A percentile compares a stretch with the other conserved stretches of the same genome.
Evolutionary conservation across 2,888 invertebrate species (phyloP).

Genomic region (Beris morrisii): DNA sequence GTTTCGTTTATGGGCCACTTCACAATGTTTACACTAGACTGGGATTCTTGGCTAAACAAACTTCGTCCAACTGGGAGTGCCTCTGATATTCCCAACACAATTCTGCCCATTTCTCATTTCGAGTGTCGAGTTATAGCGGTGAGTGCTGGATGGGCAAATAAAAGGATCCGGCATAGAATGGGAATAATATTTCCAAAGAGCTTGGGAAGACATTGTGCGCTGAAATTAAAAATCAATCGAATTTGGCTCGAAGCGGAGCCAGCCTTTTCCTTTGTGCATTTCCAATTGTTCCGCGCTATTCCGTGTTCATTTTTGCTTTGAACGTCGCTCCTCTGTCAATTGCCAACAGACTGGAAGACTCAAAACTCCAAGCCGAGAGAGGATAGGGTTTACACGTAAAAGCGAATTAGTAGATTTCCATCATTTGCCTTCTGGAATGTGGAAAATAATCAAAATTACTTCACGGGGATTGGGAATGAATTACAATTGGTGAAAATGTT

Average conservation of each 20-base stretch:
- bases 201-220: background rate
- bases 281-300: background rate
- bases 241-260: background rate
- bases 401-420: too few species aligned
- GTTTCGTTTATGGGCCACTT: conserved; percentile 12
- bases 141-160: background rate
- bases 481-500: too few species aligned
- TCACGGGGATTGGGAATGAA: background rate
- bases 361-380: too few species aligned
- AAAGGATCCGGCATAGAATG: conserved; percentile 8
- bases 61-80: background rate
- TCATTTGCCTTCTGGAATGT: background rate
- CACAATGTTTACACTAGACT: conserved; percentile 9
- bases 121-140: too few species aligned
- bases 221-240: conserved; percentile 9
- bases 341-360: too few species aligned
- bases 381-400: too few species aligned
- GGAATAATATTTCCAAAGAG: conserved; percentile 1
- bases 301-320: too few species aligned
- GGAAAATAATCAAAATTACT: background rate
- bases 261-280: background rate
- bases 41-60: conserved; percentile 2
- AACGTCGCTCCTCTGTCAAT: too few species aligned
- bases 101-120: too few species aligned
- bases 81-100: too few species aligned